phyloP scores from a whole-genome alignment of 2,888 invertebrate species.

The Heliconius cydno region DNA sequence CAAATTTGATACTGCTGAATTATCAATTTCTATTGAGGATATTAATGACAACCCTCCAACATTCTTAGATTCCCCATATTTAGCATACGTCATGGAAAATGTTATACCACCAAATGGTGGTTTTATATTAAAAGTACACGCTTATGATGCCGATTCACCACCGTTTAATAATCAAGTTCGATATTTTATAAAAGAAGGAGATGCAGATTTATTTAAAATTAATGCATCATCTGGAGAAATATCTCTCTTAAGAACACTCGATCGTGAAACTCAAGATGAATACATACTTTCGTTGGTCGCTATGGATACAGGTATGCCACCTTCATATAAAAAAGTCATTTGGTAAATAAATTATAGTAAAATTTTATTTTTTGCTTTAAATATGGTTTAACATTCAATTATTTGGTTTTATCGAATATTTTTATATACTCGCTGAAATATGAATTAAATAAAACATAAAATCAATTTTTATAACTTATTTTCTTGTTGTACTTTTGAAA shows the following conservation, averaged over 20 bases:
- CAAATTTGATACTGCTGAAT: constrained; percentile 90
- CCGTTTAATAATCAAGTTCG: constrained; percentile 95
- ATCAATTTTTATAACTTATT: background rate
- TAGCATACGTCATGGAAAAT: constrained; percentile 97
- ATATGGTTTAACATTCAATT: too few species aligned
- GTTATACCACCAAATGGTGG: constrained; percentile 91
- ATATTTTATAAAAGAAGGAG: constrained; percentile 96
- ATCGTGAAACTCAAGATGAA: constrained; percentile 92
- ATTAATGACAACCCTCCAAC: constrained; percentile 97
- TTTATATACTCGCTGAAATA: background rate
- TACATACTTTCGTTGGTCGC: constrained; percentile 94
- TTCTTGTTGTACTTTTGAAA: background rate
- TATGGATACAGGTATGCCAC: constrained; percentile 93
- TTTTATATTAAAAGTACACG: constrained; percentile 92
- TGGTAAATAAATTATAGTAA: background rate
- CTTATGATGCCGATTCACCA: constrained; percentile 95
- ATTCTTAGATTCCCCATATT: constrained; percentile 96
- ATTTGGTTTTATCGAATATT: background rate
- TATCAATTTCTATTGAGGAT: constrained; percentile 93
- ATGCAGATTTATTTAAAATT: constrained; percentile 94
- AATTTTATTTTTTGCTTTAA: too few species aligned
- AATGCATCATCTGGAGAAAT: constrained; percentile 96
- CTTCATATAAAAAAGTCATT: background rate
- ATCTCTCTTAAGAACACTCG: constrained; percentile 90
- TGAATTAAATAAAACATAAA: background rate